phyloP scores from a whole-genome alignment of 2,113 vertebrate genomes.

The Atractosteus spatula region DNA sequence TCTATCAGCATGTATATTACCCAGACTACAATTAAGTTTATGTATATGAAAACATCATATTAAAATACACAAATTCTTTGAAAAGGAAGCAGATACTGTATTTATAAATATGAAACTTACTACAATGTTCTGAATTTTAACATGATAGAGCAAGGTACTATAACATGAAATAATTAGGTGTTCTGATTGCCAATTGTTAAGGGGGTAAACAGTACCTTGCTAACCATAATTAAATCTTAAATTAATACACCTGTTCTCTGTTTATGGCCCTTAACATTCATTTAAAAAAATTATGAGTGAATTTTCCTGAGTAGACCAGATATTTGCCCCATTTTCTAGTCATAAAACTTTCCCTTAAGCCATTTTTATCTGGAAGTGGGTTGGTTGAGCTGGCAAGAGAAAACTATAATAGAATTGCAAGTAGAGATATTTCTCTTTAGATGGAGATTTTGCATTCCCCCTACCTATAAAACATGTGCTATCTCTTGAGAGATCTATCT shows the following conservation, averaged over 20 bases:
- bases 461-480: background rate
- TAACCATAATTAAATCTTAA: conserved; percentile 27
- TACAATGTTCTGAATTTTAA: too few relatives aligned
- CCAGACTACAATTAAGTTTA: too few relatives aligned
- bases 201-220: conserved; percentile 6
- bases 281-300: conserved; percentile 13
- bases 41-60: too few relatives aligned
- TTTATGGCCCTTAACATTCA: conserved; percentile 16
- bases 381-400: background rate
- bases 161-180: too few relatives aligned
- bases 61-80: too few relatives aligned
- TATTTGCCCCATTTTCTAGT: background rate
- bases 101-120: too few relatives aligned
- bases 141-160: too few relatives aligned
- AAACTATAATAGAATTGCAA: conserved; percentile 5
- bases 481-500: background rate
- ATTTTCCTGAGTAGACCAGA: background rate
- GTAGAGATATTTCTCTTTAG: conserved; percentile 7
- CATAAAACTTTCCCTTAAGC: background rate
- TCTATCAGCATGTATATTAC: background rate
- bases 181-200: background rate
- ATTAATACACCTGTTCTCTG: conserved; percentile 33
- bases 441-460: background rate
- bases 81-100: too few relatives aligned
- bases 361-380: background rate